phyloP scores from a whole-genome alignment of 2,888 invertebrate species.

The Notodonta ziczac region DNA sequence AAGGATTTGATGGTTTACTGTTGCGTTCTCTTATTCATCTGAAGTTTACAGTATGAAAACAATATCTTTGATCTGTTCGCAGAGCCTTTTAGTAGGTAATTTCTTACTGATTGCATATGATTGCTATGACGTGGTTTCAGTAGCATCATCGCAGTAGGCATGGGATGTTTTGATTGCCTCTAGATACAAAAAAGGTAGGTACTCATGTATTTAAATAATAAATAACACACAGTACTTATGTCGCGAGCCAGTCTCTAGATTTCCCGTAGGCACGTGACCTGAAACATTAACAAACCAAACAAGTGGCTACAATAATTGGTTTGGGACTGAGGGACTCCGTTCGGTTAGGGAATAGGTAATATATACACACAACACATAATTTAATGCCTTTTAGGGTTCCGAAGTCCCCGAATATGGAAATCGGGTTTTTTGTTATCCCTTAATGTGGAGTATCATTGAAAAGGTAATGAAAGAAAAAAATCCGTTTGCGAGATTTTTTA shows the following conservation, averaged over 20 bases:
- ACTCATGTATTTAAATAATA: not conserved
- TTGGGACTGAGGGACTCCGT: not conserved
- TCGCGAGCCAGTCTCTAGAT: not conserved
- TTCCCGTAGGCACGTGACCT: too few species aligned
- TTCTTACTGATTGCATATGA: conserved; percentile 16
- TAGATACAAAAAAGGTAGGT: not conserved
- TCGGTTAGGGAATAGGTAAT: too few species aligned
- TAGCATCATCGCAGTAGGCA: conserved; percentile 15
- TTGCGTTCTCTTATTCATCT: not conserved
- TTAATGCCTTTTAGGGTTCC: too few species aligned
- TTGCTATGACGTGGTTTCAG: conserved; percentile 27
- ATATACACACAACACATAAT: not conserved
- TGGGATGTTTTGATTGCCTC: not conserved
- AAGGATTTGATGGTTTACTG: not conserved
- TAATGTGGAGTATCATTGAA: too few species aligned
- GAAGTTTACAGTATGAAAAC: conserved; percentile 28
- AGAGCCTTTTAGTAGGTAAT: conserved; percentile 26
- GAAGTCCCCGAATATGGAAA: too few species aligned
- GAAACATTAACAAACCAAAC: not conserved
- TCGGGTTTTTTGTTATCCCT: too few species aligned
- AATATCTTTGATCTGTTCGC: conserved; percentile 41
- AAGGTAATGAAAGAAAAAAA: too few species aligned
- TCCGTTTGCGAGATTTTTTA: too few species aligned
- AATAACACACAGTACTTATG: not conserved
- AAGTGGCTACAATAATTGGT: not conserved